phyloP scores from a whole-genome alignment of 2,888 invertebrate species.

The Phortica okadai region DNA sequence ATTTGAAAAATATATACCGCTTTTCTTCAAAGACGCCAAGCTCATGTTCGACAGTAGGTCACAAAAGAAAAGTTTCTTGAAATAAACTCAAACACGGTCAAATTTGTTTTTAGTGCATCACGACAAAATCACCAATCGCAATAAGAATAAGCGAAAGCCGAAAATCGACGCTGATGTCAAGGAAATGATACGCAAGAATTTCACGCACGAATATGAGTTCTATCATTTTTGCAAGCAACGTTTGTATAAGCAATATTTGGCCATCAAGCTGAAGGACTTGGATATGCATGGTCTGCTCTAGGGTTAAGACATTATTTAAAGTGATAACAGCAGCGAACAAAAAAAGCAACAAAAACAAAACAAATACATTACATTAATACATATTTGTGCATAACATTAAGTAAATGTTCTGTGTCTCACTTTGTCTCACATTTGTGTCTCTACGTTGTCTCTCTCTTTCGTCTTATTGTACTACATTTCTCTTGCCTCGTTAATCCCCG shows the following conservation, averaged over 20 bases:
- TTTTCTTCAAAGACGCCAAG: constrained; percentile 86
- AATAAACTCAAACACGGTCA: neutral
- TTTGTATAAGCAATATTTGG: constrained; percentile 86
- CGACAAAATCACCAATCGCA: constrained; percentile 77
- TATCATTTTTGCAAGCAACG: constrained; percentile 92
- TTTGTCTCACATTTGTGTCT: no score
- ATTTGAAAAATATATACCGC: constrained; percentile 88
- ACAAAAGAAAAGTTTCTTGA: neutral
- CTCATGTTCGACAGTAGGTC: constrained; percentile 63
- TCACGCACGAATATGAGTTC: constrained; percentile 91
- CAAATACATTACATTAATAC: neutral
- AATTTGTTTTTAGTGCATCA: constrained; percentile 52
- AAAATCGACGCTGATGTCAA: constrained; percentile 64
- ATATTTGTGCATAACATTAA: constrained; percentile 83
- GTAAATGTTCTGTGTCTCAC: constrained; percentile 90
- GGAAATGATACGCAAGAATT: constrained; percentile 86
- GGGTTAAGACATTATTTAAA: constrained; percentile 33
- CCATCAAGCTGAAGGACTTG: constrained; percentile 71
- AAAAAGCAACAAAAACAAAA: neutral
- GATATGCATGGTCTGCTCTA: constrained; percentile 52
- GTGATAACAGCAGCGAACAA: neutral
- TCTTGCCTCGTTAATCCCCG: no score
- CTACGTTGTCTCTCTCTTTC: no score
- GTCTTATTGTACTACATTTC: no score
- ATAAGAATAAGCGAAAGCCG: constrained; percentile 90